These are phyloP conservation scores for Melanotaenia parkinsoni DNA, from an alignment of 2,797 vertebrate species.

Conservation along the genomic window DNA sequence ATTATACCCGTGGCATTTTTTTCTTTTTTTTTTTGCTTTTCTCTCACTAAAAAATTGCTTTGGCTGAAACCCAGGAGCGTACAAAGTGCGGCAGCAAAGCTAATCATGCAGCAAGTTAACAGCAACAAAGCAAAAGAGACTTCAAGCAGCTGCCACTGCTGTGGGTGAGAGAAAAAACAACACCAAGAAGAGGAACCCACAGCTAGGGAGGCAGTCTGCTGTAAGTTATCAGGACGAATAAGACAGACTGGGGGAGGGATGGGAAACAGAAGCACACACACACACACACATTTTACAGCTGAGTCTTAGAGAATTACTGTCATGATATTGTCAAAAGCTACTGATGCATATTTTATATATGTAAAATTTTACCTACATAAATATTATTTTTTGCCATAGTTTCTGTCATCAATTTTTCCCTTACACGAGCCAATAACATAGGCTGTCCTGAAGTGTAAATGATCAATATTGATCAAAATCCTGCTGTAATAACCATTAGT, in stretches of 20 bases:
- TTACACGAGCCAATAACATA: too few relatives aligned
- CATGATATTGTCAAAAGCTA: too few relatives aligned
- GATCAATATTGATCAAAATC: too few relatives aligned
- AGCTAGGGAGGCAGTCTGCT: conserved; percentile 53
- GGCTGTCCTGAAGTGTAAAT: too few relatives aligned
- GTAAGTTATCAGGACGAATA: conserved; percentile 46
- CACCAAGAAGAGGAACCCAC: conserved; percentile 38
- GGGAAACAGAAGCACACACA: not conserved
- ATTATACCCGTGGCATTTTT: conserved; percentile 64
- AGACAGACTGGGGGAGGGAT: not conserved
- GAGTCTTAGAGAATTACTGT: too few relatives aligned
- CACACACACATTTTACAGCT: too few relatives aligned
- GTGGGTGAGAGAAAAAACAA: conserved; percentile 35
- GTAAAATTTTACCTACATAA: too few relatives aligned
- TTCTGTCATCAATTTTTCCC: too few relatives aligned
- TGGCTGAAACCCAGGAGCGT: conserved; percentile 64
- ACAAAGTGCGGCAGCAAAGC: conserved; percentile 56
- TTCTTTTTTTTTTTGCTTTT: conserved; percentile 45
- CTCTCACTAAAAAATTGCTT: conserved; percentile 56
- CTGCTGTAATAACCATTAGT: too few relatives aligned
- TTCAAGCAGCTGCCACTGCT: conserved; percentile 58
- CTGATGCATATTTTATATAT: too few relatives aligned
- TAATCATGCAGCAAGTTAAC: conserved; percentile 73
- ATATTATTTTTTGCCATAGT: too few relatives aligned
- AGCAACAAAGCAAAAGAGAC: conserved; percentile 63